Evolutionary conservation across 92 coral and sea anemone species (phyloP).

Genomic region (Umimayanthus chanpuru): DNA sequence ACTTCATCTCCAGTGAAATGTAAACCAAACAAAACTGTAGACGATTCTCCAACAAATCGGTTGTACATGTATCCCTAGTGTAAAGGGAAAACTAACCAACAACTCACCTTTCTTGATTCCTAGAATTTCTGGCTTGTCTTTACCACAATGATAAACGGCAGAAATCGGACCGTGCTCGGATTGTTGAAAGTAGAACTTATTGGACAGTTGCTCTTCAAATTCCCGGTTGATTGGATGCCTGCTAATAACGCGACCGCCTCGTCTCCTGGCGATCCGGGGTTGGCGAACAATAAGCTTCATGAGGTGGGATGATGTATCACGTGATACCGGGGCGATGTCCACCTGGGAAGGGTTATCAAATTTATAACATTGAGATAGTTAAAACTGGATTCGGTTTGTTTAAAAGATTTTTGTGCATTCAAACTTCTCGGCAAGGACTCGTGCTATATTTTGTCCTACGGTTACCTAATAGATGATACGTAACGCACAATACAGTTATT

Average conservation of each 20-base stretch:
- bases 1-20: too few species aligned
- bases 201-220: conserved; percentile 84
- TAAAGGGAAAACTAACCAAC: too few species aligned
- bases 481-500: too few species aligned
- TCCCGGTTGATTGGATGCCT: conserved; percentile 90
- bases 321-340: conserved; percentile 67
- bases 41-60: too few species aligned
- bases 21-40: too few species aligned
- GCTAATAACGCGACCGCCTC: conserved; percentile 56
- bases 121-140: conserved; percentile 59
- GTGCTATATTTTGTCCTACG: too few species aligned
- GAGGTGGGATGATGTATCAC: conserved; percentile 59
- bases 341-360: conserved; percentile 38
- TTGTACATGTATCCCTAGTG: too few species aligned
- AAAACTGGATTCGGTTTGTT: too few species aligned
- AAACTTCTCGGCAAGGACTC: not conserved
- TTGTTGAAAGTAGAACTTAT: conserved; percentile 89
- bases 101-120: conserved; percentile 68
- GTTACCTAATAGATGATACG: too few species aligned
- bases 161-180: conserved; percentile 72
- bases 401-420: too few species aligned
- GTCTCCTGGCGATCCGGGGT: conserved; percentile 83
- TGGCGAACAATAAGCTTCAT: conserved; percentile 72
- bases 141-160: conserved; percentile 64
- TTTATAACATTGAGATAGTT: too few species aligned